phyloP scores from a whole-genome alignment of 2,888 invertebrate species.

The Pheosia tremula region DNA sequence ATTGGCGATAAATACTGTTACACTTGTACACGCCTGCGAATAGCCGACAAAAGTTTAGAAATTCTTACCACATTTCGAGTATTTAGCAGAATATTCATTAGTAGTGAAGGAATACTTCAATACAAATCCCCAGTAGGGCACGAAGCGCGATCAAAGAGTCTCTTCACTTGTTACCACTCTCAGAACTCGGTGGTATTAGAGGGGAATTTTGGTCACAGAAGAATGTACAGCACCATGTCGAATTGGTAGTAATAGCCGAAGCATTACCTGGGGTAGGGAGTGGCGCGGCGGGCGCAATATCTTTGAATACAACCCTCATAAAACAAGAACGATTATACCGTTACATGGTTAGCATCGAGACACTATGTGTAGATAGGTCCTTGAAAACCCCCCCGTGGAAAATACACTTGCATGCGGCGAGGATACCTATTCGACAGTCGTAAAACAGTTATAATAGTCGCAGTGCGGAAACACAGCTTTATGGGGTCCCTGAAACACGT shows the following conservation, averaged over 20 bases:
- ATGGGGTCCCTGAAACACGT: slow-evolving; percentile 74
- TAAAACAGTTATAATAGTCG: slow-evolving; percentile 77
- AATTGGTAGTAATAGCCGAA: slow-evolving; percentile 49
- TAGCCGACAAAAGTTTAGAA: slow-evolving; percentile 47
- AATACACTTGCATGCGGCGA: slow-evolving; percentile 61
- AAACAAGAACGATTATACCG: slow-evolving; percentile 65
- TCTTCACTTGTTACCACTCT: slow-evolving; percentile 23
- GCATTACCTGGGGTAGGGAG: slow-evolving; percentile 47
- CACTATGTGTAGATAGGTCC: slow-evolving; percentile 47
- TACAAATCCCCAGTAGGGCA: slow-evolving; percentile 9
- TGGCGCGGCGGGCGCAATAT: slow-evolving; percentile 59
- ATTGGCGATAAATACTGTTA: slow-evolving; percentile 55
- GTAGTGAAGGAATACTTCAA: too few relatives aligned
- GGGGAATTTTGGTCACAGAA: slow-evolving; percentile 33
- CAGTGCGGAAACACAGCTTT: slow-evolving; percentile 76
- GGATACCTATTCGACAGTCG: slow-evolving; percentile 67
- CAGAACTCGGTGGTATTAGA: slow-evolving; percentile 17
- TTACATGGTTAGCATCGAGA: slow-evolving; percentile 65
- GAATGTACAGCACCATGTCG: slow-evolving; percentile 49
- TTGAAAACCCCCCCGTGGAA: slow-evolving; percentile 52
- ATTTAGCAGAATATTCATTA: slow-evolving; percentile 29
- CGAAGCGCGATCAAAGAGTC: slow-evolving; percentile 16
- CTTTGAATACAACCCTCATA: slow-evolving; percentile 65
- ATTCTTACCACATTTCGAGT: slow-evolving; percentile 43
- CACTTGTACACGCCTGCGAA: slow-evolving; percentile 44